These are phyloP conservation scores for Amia ocellicauda DNA, from an alignment of 2,113 vertebrate genomes.

Conservation along the genomic window DNA sequence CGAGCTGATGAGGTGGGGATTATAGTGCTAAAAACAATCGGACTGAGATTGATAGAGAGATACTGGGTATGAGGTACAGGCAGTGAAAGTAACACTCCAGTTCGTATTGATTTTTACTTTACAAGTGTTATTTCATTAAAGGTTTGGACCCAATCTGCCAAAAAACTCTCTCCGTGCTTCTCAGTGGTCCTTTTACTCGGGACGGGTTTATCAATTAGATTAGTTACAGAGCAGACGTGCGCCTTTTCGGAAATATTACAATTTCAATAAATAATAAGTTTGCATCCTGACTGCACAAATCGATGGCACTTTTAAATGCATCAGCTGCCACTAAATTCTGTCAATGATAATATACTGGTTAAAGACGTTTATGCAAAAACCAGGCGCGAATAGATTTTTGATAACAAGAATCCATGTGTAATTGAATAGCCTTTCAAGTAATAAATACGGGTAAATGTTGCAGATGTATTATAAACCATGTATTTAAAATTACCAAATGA, in stretches of 20 bases:
- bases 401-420: too few relatives aligned
- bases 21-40: constrained; percentile 59
- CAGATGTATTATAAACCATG: background rate
- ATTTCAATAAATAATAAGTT: too few relatives aligned
- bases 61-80: constrained; percentile 23
- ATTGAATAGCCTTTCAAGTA: too few relatives aligned
- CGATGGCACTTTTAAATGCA: too few relatives aligned
- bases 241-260: too few relatives aligned
- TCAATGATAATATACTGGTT: too few relatives aligned
- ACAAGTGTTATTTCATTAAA: constrained; percentile 63
- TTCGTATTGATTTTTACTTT: constrained; percentile 59
- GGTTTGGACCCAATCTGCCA: constrained; percentile 43
- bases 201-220: background rate
- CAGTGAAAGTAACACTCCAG: constrained; percentile 62
- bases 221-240: too few relatives aligned
- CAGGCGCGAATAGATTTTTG: too few relatives aligned
- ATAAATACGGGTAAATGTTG: background rate
- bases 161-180: constrained; percentile 16
- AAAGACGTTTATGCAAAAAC: too few relatives aligned
- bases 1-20: constrained; percentile 77
- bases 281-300: too few relatives aligned
- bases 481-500: constrained; percentile 15
- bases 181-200: background rate
- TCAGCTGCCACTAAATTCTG: too few relatives aligned
- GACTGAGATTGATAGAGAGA: background rate